These are phyloP conservation scores for Ametastegia equiseti DNA, from an alignment of 2,888 invertebrate species.

Conservation along the genomic window DNA sequence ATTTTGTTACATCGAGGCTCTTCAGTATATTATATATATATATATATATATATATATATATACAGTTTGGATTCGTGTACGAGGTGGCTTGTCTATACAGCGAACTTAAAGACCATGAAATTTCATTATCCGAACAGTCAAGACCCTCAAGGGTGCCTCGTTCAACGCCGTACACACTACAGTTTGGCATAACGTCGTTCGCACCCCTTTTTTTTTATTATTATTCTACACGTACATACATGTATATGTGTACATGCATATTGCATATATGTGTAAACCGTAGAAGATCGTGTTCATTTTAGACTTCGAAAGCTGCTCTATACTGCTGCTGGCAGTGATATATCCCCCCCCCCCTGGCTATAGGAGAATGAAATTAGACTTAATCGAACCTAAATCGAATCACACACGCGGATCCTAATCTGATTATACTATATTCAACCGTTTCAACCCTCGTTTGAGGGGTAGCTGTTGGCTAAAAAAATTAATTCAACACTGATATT, in stretches of 20 bases:
- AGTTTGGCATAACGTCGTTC: background rate
- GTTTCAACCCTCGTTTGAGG: background rate
- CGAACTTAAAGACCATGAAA: constrained; percentile 1
- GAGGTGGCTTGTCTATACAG: background rate
- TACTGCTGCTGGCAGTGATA: too few relatives aligned
- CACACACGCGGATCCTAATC: background rate
- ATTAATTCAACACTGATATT: too few relatives aligned
- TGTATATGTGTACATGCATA: background rate
- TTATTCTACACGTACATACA: background rate
- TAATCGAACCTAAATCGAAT: background rate
- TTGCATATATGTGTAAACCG: too few relatives aligned
- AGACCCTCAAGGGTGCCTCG: background rate
- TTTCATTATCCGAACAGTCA: constrained; percentile 13
- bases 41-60: too few relatives aligned
- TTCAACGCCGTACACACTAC: background rate
- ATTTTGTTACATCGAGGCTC: too few relatives aligned
- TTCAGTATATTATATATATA: too few relatives aligned
- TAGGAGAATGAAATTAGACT: background rate
- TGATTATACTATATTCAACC: background rate
- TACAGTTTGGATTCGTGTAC: background rate
- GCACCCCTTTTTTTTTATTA: constrained; percentile 15
- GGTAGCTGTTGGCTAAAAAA: background rate
- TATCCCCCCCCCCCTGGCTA: too few relatives aligned
- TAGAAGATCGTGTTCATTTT: too few relatives aligned
- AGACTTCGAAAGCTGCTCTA: too few relatives aligned